Conservation (phyloP, 2,113 vertebrate species). For the Myotis yumanensis region DNA sequence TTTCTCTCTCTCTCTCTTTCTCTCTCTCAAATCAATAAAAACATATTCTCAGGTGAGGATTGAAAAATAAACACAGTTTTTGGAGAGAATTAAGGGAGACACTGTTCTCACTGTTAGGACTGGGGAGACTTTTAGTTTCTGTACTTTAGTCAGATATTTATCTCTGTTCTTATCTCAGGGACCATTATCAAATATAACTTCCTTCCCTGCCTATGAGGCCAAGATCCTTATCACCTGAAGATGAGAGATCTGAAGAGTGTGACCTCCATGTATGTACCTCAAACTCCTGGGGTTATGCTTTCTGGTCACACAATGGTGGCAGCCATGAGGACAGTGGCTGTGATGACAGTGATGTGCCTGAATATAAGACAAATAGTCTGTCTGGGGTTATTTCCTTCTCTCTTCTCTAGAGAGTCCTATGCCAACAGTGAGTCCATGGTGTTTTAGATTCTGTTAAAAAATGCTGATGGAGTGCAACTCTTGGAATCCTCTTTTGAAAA, state of each 20-base stretch:
- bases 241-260: background rate
- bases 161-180: background rate
- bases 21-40: background rate
- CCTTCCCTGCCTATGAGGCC: background rate
- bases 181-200: background rate
- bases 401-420: background rate
- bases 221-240: background rate
- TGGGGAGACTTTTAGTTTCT: background rate
- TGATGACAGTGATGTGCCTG: background rate
- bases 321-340: background rate
- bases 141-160: background rate
- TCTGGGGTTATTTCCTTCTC: background rate
- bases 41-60: background rate
- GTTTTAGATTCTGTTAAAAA: background rate
- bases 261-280: fast-evolving
- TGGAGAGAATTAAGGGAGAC: background rate
- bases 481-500: background rate
- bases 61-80: background rate
- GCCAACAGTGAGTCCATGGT: background rate
- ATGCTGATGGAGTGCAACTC: background rate
- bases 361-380: background rate
- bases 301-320: background rate
- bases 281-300: background rate
- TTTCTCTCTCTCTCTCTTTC: background rate
- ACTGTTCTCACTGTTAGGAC: fast-evolving